phyloP scores from a whole-genome alignment of 2,113 vertebrate species.

The Myxocyprinus asiaticus region DNA sequence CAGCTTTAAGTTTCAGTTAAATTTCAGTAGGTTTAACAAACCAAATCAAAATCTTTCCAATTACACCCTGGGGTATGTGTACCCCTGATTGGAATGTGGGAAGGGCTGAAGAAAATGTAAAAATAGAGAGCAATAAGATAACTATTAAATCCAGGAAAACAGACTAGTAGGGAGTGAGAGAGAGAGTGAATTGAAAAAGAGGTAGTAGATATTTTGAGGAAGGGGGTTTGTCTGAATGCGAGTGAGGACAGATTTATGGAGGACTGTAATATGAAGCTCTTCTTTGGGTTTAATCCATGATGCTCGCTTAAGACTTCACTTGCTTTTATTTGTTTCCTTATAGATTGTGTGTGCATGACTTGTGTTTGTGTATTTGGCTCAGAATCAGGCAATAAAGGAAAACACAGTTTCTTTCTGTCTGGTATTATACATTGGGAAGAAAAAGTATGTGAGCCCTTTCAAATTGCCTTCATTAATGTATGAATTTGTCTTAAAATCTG shows the following conservation, averaged over 20 bases:
- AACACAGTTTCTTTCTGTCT: background rate
- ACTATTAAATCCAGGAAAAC: no score
- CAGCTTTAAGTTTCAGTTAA: no score
- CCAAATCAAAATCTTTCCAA: no score
- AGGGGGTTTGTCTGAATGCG: slow-evolving; percentile 10
- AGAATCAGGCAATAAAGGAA: background rate
- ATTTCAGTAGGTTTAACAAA: no score
- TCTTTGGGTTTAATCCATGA: slow-evolving; percentile 22
- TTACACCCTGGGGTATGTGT: no score
- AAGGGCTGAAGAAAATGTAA: background rate
- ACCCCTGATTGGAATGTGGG: background rate
- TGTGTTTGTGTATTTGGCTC: background rate
- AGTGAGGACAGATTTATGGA: slow-evolving; percentile 47
- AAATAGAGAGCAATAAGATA: background rate
- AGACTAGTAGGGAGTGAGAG: background rate
- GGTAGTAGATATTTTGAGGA: slow-evolving; percentile 18
- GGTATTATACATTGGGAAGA: no score
- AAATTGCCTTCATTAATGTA: no score
- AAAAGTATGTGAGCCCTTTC: no score
- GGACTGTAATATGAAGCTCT: slow-evolving; percentile 28
- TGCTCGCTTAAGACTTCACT: slow-evolving; percentile 37
- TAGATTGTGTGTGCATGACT: background rate
- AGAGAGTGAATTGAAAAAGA: background rate
- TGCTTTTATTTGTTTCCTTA: slow-evolving; percentile 35
- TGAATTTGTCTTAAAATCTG: no score